Evolutionary conservation across 53 echinoderm and acorn worm species (phyloP).

Genomic region (Apostichopus leukothele): DNA sequence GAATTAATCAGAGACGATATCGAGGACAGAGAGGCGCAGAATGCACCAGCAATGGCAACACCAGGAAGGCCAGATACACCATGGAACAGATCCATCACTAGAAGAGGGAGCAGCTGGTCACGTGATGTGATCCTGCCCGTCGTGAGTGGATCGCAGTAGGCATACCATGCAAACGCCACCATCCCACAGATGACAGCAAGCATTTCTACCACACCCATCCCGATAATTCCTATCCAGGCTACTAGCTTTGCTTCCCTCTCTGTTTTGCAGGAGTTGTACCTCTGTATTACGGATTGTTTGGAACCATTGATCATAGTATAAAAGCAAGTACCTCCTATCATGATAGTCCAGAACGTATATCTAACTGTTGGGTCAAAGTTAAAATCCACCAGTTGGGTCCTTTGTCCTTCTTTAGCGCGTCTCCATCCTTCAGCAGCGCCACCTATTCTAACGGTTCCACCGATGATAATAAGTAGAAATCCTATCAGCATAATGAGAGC

Average conservation of each 20-base stretch:
- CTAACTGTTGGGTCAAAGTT: constrained; percentile 29
- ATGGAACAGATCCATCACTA: constrained; percentile 62
- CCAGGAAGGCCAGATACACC: constrained; percentile 62
- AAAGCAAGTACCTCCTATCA: constrained; percentile 26
- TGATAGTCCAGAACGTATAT: constrained; percentile 47
- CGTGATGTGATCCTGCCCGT: not conserved
- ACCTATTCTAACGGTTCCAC: constrained; percentile 14
- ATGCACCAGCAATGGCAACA: constrained; percentile 58
- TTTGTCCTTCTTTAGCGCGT: constrained; percentile 34
- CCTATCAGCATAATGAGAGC: constrained; percentile 18
- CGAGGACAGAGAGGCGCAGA: constrained; percentile 71
- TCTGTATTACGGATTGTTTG: constrained; percentile 17
- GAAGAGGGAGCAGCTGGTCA: constrained; percentile 46
- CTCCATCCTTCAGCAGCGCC: constrained; percentile 43
- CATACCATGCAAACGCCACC: constrained; percentile 41
- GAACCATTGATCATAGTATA: constrained; percentile 35
- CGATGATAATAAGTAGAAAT: constrained; percentile 24
- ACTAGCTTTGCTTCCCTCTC: constrained; percentile 29
- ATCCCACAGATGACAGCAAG: constrained; percentile 47
- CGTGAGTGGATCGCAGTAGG: constrained; percentile 44
- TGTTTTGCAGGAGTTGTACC: constrained; percentile 43
- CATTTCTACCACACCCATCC: constrained; percentile 32
- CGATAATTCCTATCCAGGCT: constrained; percentile 44
- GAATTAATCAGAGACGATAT: constrained; percentile 65
- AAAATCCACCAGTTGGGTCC: constrained; percentile 40